Conservation (phyloP, 2,888 invertebrate genomes). For the Disparrhopalites patrizii region DNA sequence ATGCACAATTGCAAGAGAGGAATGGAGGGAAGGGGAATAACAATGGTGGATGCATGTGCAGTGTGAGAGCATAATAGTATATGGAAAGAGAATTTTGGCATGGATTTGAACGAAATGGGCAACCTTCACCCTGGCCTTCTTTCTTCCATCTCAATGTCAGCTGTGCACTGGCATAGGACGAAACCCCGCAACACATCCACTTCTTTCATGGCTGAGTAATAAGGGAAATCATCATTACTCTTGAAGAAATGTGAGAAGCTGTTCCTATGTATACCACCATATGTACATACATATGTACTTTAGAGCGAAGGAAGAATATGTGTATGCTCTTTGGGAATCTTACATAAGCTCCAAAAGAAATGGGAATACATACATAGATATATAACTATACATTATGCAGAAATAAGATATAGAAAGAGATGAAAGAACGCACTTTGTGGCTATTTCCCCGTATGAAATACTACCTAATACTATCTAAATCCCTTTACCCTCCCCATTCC, state of each 20-base stretch:
- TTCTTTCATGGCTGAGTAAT: no score
- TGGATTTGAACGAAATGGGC: not conserved
- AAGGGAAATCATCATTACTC: not conserved
- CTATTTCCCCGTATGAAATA: conserved; percentile 4
- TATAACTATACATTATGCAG: no score
- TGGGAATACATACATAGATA: no score
- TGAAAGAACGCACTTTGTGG: conserved; percentile 17
- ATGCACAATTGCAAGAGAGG: not conserved
- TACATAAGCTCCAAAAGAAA: no score
- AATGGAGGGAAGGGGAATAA: not conserved
- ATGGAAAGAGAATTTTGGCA: conserved; percentile 4
- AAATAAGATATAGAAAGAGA: not conserved
- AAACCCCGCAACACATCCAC: no score
- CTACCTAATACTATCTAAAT: not conserved
- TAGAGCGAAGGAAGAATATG: no score
- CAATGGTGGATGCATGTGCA: not conserved
- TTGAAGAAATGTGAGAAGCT: not conserved
- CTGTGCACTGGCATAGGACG: not conserved
- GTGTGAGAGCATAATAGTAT: no score
- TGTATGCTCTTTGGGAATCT: not conserved
- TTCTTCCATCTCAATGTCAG: conserved; percentile 24
- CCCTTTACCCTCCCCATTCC: no score
- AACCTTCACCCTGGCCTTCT: conserved; percentile 30
- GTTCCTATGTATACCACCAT: no score
- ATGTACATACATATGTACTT: no score